Percentiles rank a stretch among this genome's conserved stretches.
Conservation (phyloP, 2,797 vertebrate species). For the Pipistrellus nathusii region DNA sequence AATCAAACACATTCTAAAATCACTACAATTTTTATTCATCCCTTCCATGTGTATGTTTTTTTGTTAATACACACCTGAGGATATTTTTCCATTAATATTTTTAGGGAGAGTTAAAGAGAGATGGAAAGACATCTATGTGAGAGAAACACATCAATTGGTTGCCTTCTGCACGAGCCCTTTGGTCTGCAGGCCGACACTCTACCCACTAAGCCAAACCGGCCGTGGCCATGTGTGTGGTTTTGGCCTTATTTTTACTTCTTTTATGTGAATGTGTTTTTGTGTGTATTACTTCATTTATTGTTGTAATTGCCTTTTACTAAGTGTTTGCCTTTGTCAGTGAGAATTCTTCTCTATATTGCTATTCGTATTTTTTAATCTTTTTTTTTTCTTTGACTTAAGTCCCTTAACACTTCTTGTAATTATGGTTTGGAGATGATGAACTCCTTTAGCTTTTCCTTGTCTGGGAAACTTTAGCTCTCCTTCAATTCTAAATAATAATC, state of each 20-base stretch:
- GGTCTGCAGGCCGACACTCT: too few species aligned
- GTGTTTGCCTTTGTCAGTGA: neutral
- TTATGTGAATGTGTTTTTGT: neutral
- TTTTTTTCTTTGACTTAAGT: neutral
- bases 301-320: neutral
- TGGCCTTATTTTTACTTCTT: neutral
- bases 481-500: neutral
- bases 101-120: too few species aligned
- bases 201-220: too few species aligned
- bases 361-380: neutral
- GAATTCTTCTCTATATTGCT: neutral
- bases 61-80: too few species aligned
- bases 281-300: neutral
- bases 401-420: neutral
- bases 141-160: too few species aligned
- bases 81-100: too few species aligned
- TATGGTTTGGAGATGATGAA: neutral
- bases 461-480: neutral
- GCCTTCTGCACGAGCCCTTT: too few species aligned
- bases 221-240: neutral
- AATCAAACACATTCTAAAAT: neutral
- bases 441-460: neutral
- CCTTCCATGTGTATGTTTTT: neutral
- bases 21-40: neutral
- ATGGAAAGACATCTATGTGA: too few species aligned